Evolutionary conservation across 2,113 vertebrate species (phyloP), one percentile per base, ranked within the genome.

Genomic region (Nestor notabilis): DNA sequence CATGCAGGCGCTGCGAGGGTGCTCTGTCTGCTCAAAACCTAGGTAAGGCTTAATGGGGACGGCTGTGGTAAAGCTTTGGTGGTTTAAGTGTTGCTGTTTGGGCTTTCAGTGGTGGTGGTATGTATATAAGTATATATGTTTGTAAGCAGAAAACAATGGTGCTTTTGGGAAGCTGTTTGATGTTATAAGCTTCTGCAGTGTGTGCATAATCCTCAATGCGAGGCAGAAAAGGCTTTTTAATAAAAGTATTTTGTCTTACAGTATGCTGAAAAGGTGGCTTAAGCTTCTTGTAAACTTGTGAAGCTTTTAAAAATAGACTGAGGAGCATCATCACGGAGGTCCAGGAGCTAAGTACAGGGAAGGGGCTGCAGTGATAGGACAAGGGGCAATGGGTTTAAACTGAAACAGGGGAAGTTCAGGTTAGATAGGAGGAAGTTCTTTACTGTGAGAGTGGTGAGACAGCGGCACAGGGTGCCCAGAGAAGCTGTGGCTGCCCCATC

Each of bases 351-450:
- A 46, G 28, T 17, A 8, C 4, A 10, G 75, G 65, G 41, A 39
- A 23, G 19, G 33, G 33, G 33, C 33, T 58, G 33, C 6, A 58
- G 33, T 23, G 20, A n/a, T 15, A 23, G 52, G 17, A 18, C 20
- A 58, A 58, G 55, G 33, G 20, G 33, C 55, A 58, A 7, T n/a
- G 55, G 33, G 20, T n/a, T 58, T 23, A 58, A 58, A n/a, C 33
- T 58, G 33, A n/a, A 23, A 58, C 9, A 6, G 13, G 55, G 55
- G 20, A n/a, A n/a, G 13, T 6, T n/a, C 33, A 58, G 20, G 33
- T 23, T n/a, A 3, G 55, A 14, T 13, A 2, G 21, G n/a, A 58
- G 8, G 20, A 58, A 58, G 13, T 1, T n/a, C 2, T n/a, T n/a
- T 20, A 33, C 55, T 58, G 55, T 23, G 55, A 58, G 33, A 33